Percentiles rank a stretch among this genome's conserved stretches.
These are phyloP conservation scores for Cliona cf. orientalis DNA, from an alignment of 37 sponge, comb jelly and placozoan genomes.

Conservation along the genomic window DNA sequence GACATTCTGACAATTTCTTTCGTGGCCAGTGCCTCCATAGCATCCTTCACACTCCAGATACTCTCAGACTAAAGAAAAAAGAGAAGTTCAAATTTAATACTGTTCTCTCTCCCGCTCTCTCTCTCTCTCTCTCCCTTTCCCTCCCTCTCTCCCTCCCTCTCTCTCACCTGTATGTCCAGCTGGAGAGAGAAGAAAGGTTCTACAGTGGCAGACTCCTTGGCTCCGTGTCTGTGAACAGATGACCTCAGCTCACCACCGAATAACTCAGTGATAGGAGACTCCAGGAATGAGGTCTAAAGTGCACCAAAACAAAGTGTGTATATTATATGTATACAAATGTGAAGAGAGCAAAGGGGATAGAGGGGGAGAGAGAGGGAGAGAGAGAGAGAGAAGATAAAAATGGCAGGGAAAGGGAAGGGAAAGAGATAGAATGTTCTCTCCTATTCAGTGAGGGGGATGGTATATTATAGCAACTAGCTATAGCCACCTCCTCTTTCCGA, in stretches of 20 bases:
- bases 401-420: conserved; percentile 9
- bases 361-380: not conserved
- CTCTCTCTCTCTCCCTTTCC: too few relatives aligned
- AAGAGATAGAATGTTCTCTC: not conserved
- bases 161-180: conserved; percentile 89
- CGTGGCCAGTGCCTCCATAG: conserved; percentile 64
- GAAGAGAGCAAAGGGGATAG: not conserved
- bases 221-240: conserved; percentile 73
- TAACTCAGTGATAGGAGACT: conserved; percentile 85
- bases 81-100: not conserved
- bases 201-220: conserved; percentile 93
- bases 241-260: conserved; percentile 93
- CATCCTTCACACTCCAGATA: conserved; percentile 69
- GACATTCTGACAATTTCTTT: conserved; percentile 66
- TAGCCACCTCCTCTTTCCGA: not conserved
- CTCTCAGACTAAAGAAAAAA: conserved; percentile 38
- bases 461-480: not conserved
- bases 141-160: too few relatives aligned
- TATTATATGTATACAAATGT: not conserved
- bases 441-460: not conserved
- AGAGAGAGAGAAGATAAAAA: conserved; percentile 4
- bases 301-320: not conserved
- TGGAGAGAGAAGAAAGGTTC: conserved; percentile 97
- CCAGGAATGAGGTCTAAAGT: conserved; percentile 65
- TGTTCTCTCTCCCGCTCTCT: too few relatives aligned